These are phyloP conservation scores for Eurypyga helias DNA, from an alignment of 2,113 vertebrate genomes.

Conservation along the genomic window DNA sequence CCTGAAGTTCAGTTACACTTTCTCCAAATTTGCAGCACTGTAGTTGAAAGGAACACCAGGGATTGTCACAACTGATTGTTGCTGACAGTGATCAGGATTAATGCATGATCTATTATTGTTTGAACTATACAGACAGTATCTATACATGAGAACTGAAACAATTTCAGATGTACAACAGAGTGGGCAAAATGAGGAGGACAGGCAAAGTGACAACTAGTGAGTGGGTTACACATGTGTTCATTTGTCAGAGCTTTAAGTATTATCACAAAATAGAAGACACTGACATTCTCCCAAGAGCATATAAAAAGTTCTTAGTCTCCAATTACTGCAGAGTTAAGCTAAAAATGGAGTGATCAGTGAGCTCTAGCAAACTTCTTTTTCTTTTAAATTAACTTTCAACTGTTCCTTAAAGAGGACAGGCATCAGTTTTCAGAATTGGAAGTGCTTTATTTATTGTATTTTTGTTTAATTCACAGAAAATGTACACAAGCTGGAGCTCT, in stretches of 20 bases:
- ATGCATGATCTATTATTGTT: background rate
- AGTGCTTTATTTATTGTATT: background rate
- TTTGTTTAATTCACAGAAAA: background rate
- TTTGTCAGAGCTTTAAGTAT: constrained; percentile 31
- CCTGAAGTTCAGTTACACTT: accelerated
- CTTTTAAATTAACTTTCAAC: background rate
- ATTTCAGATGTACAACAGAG: background rate
- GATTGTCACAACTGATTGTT: background rate
- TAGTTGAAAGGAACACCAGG: background rate
- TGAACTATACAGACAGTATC: background rate
- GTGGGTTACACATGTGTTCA: background rate
- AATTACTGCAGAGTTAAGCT: background rate
- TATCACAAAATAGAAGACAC: background rate
- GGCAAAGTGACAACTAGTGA: background rate
- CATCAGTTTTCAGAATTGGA: background rate
- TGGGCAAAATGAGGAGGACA: background rate
- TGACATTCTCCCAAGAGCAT: constrained; percentile 15
- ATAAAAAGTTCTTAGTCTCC: background rate
- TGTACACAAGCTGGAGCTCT: background rate
- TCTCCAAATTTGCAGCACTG: background rate
- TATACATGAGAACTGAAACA: background rate
- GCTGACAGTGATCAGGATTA: background rate
- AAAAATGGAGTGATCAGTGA: background rate
- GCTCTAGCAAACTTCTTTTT: background rate
- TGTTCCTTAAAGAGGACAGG: background rate